phyloP scores from a whole-genome alignment of 2,888 invertebrate genomes.

The Meteorus cinctellus region DNA sequence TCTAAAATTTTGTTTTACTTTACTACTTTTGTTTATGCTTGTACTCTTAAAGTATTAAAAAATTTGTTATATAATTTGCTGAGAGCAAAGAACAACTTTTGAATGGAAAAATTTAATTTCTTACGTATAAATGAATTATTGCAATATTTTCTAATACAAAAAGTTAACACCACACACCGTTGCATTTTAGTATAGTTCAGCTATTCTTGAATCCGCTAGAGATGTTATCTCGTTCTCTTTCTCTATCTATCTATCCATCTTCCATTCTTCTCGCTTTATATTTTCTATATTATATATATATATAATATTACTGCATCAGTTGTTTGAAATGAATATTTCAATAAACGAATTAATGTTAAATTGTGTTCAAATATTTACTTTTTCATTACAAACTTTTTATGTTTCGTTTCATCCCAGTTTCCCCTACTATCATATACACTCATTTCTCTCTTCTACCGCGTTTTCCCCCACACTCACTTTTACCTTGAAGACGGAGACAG shows the following conservation, averaged over 20 bases:
- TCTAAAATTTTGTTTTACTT: too few relatives aligned
- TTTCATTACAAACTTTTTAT: neutral
- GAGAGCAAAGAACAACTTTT: too few relatives aligned
- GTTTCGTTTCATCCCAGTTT: neutral
- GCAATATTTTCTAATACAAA: too few relatives aligned
- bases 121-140: too few relatives aligned
- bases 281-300: neutral
- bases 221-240: too few relatives aligned
- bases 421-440: slow-evolving; percentile 1
- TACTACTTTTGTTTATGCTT: neutral
- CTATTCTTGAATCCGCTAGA: too few relatives aligned
- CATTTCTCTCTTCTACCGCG: slow-evolving; percentile 48
- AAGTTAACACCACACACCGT: too few relatives aligned
- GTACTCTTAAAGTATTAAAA: neutral
- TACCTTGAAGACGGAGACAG: slow-evolving; percentile 47
- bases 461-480: slow-evolving; percentile 47
- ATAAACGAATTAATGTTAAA: neutral
- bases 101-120: too few relatives aligned
- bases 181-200: too few relatives aligned
- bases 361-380: neutral
- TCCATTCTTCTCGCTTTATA: neutral
- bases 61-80: too few relatives aligned
- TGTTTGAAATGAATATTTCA: neutral
- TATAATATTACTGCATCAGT: neutral
- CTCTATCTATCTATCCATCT: too few relatives aligned